Evolutionary conservation across 2,888 invertebrate species (phyloP), one percentile per base, ranked within the genome.

Genomic region (Acronicta aceris): DNA sequence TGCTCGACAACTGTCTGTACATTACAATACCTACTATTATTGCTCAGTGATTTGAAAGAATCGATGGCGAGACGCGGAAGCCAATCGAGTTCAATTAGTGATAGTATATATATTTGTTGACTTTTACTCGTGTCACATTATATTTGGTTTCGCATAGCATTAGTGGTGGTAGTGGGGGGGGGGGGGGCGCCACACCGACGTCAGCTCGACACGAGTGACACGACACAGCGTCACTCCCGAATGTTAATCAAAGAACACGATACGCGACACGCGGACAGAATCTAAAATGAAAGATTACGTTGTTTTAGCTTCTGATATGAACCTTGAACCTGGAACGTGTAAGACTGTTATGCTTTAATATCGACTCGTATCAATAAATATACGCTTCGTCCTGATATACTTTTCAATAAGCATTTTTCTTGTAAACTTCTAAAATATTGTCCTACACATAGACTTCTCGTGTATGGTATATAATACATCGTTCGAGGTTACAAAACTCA

Each of bases 171-270:
- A 12, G 36, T 36, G 13, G 36, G 13, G 2, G 13, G 36, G 0
- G 12, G 33, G 33, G 33, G 36, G 25, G 25, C 41, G n/a, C 25
- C 25, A 25, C n/a, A n/a, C n/a, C 0, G 21, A 21, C 21, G 25
- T 15, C 41, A 43, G 12, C 13, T 5, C 21, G 21, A 43, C 17
- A 12, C n/a, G 45, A 25, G 0, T 13, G 21, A 43, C 17, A 12
- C n/a, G 45, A 25, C 27, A 8, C 9, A n/a, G 27, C 43, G 7
- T 12, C 43, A 8, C 5, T 2, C 7, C 46, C 27, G n/a, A 30
- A 15, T 46, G 46, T 30, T 46, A 30, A 30, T 46, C 46, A 46
- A 30, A n/a, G 15, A 30, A 46, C 15, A 46, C 9, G 46, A 46
- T 15, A 9, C 38, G 38, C n/a, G 38, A 4, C 21, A 46, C 27